Conservation (phyloP, 2,888 invertebrate genomes). For the Tenthredo scrophulariae region DNA sequence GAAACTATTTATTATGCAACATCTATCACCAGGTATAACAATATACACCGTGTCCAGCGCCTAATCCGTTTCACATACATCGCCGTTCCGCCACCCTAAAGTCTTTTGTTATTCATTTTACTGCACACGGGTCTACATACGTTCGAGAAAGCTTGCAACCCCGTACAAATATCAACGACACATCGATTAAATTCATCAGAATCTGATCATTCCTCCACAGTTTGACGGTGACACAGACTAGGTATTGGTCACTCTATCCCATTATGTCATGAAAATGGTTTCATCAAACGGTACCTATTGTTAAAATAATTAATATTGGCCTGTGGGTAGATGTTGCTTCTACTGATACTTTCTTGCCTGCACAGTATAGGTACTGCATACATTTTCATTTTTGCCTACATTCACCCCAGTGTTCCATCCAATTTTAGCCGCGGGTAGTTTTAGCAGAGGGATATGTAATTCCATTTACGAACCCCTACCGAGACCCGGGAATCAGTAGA, state of each 20-base stretch:
- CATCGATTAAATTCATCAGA: too few relatives aligned
- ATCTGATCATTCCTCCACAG: too few relatives aligned
- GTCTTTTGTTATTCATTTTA: not conserved
- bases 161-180: too few relatives aligned
- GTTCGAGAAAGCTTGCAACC: not conserved
- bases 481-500: slow-evolving; percentile 31
- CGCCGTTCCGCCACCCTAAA: not conserved
- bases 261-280: not conserved
- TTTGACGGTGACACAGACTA: too few relatives aligned
- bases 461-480: slow-evolving; percentile 61
- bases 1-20: not conserved
- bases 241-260: not conserved
- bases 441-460: slow-evolving; percentile 60
- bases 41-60: not conserved
- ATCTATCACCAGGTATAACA: not conserved
- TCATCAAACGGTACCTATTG: not conserved
- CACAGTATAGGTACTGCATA: not conserved
- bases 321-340: not conserved
- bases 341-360: not conserved
- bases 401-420: slow-evolving; percentile 15
- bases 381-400: slow-evolving; percentile 9
- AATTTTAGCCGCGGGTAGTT: slow-evolving; percentile 55
- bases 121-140: not conserved
- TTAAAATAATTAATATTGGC: not conserved
- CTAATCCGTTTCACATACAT: not conserved